Conservation (phyloP, 2,797 vertebrate species). For the Karalla daura region DNA sequence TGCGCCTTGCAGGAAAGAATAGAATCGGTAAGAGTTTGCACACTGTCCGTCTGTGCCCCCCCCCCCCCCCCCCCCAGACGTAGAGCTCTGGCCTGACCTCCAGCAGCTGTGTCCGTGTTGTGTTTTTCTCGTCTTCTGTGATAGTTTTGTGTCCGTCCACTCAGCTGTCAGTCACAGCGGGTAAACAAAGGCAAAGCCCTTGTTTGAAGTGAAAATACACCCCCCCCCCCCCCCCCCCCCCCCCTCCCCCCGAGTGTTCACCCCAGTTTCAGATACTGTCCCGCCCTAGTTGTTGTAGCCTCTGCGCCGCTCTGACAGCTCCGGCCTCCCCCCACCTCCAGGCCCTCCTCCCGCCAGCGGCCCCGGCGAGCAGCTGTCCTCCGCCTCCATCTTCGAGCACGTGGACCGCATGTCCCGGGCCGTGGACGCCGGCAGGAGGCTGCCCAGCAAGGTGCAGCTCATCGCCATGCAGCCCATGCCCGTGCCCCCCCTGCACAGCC, state of each 20-base stretch:
- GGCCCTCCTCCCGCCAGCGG: constrained; percentile 87
- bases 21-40: constrained; percentile 88
- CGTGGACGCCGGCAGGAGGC: constrained; percentile 86
- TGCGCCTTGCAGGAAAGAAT: constrained; percentile 88
- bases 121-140: constrained; percentile 42
- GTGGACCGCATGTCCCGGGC: constrained; percentile 93
- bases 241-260: no score
- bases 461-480: constrained; percentile 98
- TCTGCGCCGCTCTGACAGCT: background rate
- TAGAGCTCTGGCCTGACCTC: constrained; percentile 60
- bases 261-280: constrained; percentile 32
- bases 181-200: constrained; percentile 35
- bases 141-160: constrained; percentile 56
- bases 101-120: constrained; percentile 58
- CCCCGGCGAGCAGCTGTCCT: constrained; percentile 88
- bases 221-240: no score
- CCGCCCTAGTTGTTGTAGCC: no score
- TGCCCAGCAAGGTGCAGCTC: constrained; percentile 95
- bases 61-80: no score
- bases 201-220: constrained; percentile 54
- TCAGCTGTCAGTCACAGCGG: constrained; percentile 57
- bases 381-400: constrained; percentile 96
- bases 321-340: constrained; percentile 89
- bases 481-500: constrained; percentile 85
- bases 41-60: constrained; percentile 44